Evolutionary conservation across 2,113 vertebrate genomes (phyloP).

Genomic region (Serilophus lunatus): DNA sequence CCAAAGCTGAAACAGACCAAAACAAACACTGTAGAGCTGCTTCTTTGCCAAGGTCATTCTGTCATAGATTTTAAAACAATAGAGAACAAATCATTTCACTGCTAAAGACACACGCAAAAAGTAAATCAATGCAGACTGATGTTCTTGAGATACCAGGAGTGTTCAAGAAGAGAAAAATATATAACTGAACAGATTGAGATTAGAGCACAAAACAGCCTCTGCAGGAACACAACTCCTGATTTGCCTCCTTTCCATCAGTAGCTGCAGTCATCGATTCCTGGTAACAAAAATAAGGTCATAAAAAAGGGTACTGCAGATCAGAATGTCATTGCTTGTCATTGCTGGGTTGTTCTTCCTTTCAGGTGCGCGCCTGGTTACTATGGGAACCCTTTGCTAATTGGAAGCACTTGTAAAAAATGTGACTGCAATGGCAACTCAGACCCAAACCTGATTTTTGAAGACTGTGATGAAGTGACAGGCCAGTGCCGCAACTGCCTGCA

Average conservation of each 20-base stretch:
- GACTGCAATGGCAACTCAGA: slow-evolving; percentile 96
- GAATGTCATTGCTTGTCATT: neutral
- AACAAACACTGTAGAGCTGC: neutral
- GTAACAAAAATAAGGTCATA: neutral
- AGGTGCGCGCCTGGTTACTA: slow-evolving; percentile 97
- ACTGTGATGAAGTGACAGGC: slow-evolving; percentile 92
- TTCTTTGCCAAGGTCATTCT: neutral
- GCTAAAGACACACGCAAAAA: neutral
- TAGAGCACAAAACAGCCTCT: neutral
- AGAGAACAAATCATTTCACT: neutral
- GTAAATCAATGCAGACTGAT: neutral
- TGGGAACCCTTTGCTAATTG: slow-evolving; percentile 87
- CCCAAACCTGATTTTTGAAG: slow-evolving; percentile 93
- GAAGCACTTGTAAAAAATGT: slow-evolving; percentile 88
- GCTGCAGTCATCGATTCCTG: neutral
- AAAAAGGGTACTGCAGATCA: rapidly evolving
- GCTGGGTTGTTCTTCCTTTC: slow-evolving; percentile 8
- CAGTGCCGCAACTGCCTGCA: slow-evolving; percentile 89
- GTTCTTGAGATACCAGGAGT: neutral
- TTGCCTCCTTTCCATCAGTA: neutral
- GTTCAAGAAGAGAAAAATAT: neutral
- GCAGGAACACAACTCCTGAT: neutral
- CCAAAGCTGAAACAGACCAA: neutral
- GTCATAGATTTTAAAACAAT: slow-evolving; percentile 13
- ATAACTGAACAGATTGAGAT: neutral